A percentile compares a stretch with the other conserved stretches of the same genome.
These are phyloP conservation scores for Lytechinus pictus DNA, from an alignment of 35 echinoderm and acorn worm species.

Conservation along the genomic window DNA sequence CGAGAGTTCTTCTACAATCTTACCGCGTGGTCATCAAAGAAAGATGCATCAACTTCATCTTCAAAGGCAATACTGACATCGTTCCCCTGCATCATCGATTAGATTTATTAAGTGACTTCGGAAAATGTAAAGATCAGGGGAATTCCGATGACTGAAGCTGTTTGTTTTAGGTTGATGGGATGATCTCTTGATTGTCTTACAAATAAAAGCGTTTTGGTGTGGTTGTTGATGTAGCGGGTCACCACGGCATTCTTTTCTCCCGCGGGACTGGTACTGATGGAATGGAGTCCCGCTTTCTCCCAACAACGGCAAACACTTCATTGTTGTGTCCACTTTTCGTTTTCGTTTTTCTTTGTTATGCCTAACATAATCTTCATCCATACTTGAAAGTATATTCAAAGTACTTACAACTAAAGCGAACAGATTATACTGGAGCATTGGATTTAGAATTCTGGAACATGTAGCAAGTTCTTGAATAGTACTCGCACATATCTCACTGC, in stretches of 20 bases:
- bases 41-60: background rate
- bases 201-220: background rate
- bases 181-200: background rate
- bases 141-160: background rate
- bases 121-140: background rate
- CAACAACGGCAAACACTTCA: background rate
- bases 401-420: background rate
- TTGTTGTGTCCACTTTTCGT: background rate
- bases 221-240: background rate
- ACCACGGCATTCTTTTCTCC: background rate
- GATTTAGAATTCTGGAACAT: background rate
- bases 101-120: background rate
- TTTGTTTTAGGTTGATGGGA: slow-evolving; percentile 11
- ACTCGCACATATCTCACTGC: no score
- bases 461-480: background rate
- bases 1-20: background rate
- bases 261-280: background rate
- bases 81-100: background rate
- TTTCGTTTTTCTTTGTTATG: background rate
- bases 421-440: background rate
- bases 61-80: background rate
- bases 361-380: background rate
- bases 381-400: background rate
- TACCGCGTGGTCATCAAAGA: background rate
- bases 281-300: background rate